phyloP scores from a whole-genome alignment of 2,888 invertebrate species.

The Amblyteles armatorius region DNA sequence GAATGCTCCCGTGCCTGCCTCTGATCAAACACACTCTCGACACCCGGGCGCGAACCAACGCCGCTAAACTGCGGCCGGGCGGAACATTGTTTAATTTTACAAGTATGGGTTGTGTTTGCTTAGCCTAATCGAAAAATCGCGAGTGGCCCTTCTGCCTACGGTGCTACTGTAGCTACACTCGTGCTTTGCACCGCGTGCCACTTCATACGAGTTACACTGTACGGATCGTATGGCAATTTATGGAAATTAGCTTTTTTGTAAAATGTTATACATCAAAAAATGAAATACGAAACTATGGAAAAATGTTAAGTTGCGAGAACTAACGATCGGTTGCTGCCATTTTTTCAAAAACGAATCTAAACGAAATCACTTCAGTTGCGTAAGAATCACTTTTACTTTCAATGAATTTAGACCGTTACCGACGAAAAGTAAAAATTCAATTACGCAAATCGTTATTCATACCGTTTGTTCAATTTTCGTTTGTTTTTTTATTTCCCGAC shows the following conservation, averaged over 20 bases:
- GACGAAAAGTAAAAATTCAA: background rate
- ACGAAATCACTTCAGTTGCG: too few species aligned
- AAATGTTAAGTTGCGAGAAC: background rate
- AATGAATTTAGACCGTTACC: background rate
- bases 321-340: background rate
- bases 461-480: background rate
- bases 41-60: conserved; percentile 8
- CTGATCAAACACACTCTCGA: conserved; percentile 37
- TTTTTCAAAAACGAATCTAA: too few species aligned
- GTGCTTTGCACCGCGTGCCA: background rate
- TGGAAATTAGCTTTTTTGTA: background rate
- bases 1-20: background rate
- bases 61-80: background rate
- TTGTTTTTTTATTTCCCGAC: background rate
- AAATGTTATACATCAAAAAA: background rate
- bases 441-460: background rate
- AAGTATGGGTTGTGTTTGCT: conserved; percentile 73
- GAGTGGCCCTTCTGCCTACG: conserved; percentile 68
- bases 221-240: background rate
- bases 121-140: conserved; percentile 79
- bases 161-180: conserved; percentile 16
- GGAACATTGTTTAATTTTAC: conserved; percentile 64
- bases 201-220: background rate
- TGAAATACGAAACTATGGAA: background rate
- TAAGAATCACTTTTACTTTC: background rate